phyloP scores from a whole-genome alignment of 2,113 vertebrate species.

The Dendropsophus ebraccatus region DNA sequence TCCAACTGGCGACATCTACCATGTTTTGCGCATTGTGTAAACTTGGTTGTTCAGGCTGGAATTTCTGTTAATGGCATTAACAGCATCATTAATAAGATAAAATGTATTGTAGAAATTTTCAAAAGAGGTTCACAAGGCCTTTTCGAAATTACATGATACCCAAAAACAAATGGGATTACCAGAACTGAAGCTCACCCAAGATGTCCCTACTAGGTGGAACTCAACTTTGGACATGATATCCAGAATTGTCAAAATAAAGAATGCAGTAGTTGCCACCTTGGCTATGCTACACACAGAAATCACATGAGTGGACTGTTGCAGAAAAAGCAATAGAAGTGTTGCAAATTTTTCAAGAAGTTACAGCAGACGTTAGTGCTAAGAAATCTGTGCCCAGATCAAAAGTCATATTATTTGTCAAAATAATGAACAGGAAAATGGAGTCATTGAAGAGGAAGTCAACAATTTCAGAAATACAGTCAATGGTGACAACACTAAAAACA shows the following conservation, averaged over 20 bases:
- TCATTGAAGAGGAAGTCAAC: not conserved
- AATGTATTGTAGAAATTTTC: not conserved
- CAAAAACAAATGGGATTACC: not conserved
- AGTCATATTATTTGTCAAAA: not conserved
- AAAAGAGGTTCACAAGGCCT: not conserved
- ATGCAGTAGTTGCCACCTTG: slow-evolving; percentile 10
- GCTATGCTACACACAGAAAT: slow-evolving; percentile 7
- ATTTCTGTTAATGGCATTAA: not conserved
- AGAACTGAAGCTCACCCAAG: not conserved
- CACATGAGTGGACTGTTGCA: not conserved
- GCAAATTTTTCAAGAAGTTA: not conserved
- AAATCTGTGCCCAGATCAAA: not conserved
- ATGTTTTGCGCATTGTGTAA: too few species aligned
- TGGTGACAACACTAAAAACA: not conserved
- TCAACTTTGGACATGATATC: slow-evolving; percentile 4
- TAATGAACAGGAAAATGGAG: not conserved
- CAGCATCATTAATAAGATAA: not conserved
- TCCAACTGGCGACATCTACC: too few species aligned
- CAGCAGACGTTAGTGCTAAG: too few species aligned
- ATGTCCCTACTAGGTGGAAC: not conserved
- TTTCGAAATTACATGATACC: not conserved
- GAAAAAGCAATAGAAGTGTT: slow-evolving; percentile 9
- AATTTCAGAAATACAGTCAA: not conserved
- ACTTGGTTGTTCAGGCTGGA: too few species aligned
- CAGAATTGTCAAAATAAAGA: not conserved